Base-by-base conservation (phyloP, 2,888 invertebrate genomes). In the Apotomis capreana region DNA sequence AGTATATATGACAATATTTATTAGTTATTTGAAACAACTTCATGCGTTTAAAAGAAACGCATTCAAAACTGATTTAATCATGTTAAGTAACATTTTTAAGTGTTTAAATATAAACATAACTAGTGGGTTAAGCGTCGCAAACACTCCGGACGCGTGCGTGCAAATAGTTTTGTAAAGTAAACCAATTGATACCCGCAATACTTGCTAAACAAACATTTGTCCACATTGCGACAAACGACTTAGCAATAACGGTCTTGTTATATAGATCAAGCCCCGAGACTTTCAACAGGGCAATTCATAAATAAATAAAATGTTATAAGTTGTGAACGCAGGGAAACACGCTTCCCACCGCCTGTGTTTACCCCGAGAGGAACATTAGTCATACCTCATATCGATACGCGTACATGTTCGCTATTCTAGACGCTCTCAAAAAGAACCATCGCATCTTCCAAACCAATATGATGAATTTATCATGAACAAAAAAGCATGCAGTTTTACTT, bases 151-250 rank as follows among this genome's bases (percentile, higher is more conserved):
- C 58, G 67, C 26, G 54, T 36, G 59, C 15, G 59, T 46, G 74
- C 70, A 74, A 74, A 74, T 74, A 74, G 60, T 71, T 74, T 65
- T 52, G 71, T 58, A 70, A 74, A 70, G 70, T 64, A 65, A 65
- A 71, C 68, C 62, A 52, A 63, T 69, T 72, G 68, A 69, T 69
- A 65, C 68, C 62, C 52, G 63, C 57, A 60, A 68, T 60, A 63
- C 74, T 76, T 77, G 74, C 77, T 75, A 76, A 77, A 77, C 79
- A 83, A 86, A 84, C 79, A 87, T 87, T 83, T 82, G 80, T 76
- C 76, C 79, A 81, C 78, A 80, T 75, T 79, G 81, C 79, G 83
- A 84, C 83, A 82, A 81, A 79, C 78, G 76, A 73, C 57, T 75
- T 76, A 68, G 72, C 73, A 73, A 69, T 55, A 71, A 73, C 64